Base-by-base conservation (phyloP, 2,797 vertebrate genomes). In the Coendou prehensilis region DNA sequence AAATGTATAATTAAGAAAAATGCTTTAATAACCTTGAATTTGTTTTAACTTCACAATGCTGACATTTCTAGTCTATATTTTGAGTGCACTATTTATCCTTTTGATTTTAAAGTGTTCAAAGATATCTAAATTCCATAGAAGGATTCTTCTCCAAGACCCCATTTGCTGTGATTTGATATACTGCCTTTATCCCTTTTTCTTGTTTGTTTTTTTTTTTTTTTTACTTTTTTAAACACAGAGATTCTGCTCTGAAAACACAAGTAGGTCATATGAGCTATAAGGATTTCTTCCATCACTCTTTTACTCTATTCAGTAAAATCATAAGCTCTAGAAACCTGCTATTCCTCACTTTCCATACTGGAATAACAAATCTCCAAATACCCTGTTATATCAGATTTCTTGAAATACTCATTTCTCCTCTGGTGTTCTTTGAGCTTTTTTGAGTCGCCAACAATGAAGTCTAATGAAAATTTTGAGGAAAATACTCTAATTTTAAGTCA, bases 41-140 rank as follows among this genome's bases (percentile, higher is more conserved):
- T 92, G 76, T 37, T 61, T 82, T 41, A 83, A 41, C 30, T 59
- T 96, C 79, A 61, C 56, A 88, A 93, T 78, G 5, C 71, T 86
- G 61, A 71, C 10, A 2, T 85, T 93, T 79, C 6, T 87, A 41
- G 45, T 52, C n/a, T 26, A 37, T 10, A 50, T 20, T 41, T 59
- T 94, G 59, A 83, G 33, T 41, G 23, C 15, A 75, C 41, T 59
- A 63, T 18, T 87, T 94, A 86, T 26, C 30, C 26, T 83, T 95
- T 96, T 69, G 2, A 71, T 93, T 90, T 94, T 87, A 57, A 33
- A 26, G 2, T 4, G 54, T 91, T 87, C 28, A 80, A 56, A 84
- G 11, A 18, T 88, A 91, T 9, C 37, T 81, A 11, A 89, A 71
- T n/a, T 9, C 8, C 23, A 69, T 63, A 3, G 50, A 93, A 41